Conservation (phyloP, 2,888 invertebrate genomes). For the Drosophila borborema region DNA sequence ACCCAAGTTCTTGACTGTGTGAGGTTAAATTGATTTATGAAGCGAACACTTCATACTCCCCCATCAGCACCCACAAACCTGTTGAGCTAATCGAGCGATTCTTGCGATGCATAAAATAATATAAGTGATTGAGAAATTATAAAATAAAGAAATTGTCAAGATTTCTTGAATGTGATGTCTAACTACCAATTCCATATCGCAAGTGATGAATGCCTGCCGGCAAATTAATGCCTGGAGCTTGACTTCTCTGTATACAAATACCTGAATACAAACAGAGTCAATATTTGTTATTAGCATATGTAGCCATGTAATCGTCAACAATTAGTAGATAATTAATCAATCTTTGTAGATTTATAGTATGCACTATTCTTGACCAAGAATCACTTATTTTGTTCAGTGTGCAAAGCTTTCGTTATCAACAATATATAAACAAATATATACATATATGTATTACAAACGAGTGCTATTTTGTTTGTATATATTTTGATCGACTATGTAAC, state of each 20-base stretch:
- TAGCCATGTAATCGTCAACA: not conserved
- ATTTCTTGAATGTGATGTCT: constrained; percentile 50
- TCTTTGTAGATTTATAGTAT: not conserved
- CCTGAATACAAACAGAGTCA: constrained; percentile 13
- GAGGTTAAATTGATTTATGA: constrained; percentile 49
- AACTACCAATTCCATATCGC: constrained; percentile 7
- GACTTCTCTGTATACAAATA: constrained; percentile 25
- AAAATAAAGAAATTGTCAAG: constrained; percentile 76
- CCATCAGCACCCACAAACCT: constrained; percentile 43
- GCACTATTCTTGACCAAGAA: not conserved
- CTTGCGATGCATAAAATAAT: constrained; percentile 42
- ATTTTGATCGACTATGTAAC: not conserved
- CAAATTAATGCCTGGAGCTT: constrained; percentile 21
- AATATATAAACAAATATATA: not conserved
- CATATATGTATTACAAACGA: not conserved
- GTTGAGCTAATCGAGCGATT: constrained; percentile 67
- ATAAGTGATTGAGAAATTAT: constrained; percentile 35
- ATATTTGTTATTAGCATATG: constrained; percentile 31
- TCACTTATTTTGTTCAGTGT: not conserved
- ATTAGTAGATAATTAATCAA: not conserved
- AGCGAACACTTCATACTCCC: not conserved
- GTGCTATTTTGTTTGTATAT: not conserved
- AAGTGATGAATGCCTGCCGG: constrained; percentile 11
- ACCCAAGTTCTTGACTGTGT: constrained; percentile 30
- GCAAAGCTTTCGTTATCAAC: constrained; percentile 29